Base-by-base conservation (phyloP, 2,113 vertebrate species). In the Corythaeola cristata region DNA sequence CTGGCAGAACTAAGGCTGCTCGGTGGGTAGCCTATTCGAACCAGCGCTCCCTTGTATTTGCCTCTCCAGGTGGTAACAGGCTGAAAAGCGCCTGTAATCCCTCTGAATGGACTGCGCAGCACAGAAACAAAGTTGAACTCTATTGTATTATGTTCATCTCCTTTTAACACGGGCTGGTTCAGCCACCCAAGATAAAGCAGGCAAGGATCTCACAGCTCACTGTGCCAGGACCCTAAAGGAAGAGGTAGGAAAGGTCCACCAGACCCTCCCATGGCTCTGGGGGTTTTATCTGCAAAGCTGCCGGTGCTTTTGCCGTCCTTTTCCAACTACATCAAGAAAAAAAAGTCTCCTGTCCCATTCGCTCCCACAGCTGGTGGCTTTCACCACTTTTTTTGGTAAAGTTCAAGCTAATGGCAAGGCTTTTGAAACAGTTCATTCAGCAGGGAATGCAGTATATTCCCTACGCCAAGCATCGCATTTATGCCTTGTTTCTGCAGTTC, bases 71-170 rank as follows among this genome's bases (percentile, higher is more conserved):
- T 97, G 96, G 91, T 82, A 88, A 80, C 3, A 45, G 71, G 87
- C 81, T 94, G 87, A 95, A 94, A 96, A 95, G 85, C 41, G 41
- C 37, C 85, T 67, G 78, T 95, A 93, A 96, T 96, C 93, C 94
- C 68, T 41, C 81, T 41, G 93, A 96, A 89, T 91, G 90, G 80
- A 88, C 56, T 1, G 1, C 59, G 21, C 88, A 15, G 82, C 63
- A 17, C 58, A 64, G 85, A 24, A 91, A 87, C 91, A 94, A 96
- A 95, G 89, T 93, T 15, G 1, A 81, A 55, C 49, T 74, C 85
- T 49, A 13, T 66, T 83, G 77, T 79, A 55, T 17, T 60, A 50
- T 69, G 71, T 85, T 91, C 82, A 69, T 74, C 81, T 87, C 59
- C 93, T 94, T 94, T 90, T 93, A 90, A 77, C 91, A 85, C 3